phyloP scores from a whole-genome alignment of 2,797 vertebrate species.

The Sparus aurata region DNA sequence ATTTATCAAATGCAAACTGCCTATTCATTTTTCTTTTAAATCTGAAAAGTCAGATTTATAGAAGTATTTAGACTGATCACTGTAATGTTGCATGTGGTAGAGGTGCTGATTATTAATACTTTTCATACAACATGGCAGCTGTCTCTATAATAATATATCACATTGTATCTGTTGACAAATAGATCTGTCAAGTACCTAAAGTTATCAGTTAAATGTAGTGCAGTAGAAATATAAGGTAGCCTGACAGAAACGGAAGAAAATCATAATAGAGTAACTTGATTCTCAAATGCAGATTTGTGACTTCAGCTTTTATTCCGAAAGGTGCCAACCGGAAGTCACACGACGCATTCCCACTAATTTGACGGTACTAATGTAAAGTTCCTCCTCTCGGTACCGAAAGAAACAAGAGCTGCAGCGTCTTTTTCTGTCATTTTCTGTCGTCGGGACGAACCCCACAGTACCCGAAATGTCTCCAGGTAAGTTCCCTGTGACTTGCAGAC shows the following conservation, averaged over 20 bases:
- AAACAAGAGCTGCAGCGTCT: constrained; percentile 9
- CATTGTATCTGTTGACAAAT: neutral
- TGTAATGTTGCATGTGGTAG: too few relatives aligned
- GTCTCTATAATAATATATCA: neutral
- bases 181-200: neutral
- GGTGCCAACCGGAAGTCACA: fast-evolving
- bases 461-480: constrained; percentile 57
- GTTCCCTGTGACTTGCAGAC: fast-evolving
- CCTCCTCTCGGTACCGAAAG: constrained; percentile 22
- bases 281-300: too few relatives aligned
- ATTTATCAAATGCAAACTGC: too few relatives aligned
- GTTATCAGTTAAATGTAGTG: neutral
- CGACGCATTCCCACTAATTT: fast-evolving
- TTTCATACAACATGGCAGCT: neutral
- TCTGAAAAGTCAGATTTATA: too few relatives aligned
- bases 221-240: neutral
- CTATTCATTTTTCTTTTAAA: too few relatives aligned
- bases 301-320: constrained; percentile 46
- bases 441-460: neutral
- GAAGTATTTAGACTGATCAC: too few relatives aligned
- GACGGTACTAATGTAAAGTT: constrained; percentile 12
- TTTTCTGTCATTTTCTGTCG: constrained; percentile 42
- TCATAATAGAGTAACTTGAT: neutral
- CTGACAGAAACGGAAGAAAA: too few relatives aligned
- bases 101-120: neutral